Base-by-base conservation (phyloP, 1,140 invertebrate species). In the Aphidius ervi region DNA sequence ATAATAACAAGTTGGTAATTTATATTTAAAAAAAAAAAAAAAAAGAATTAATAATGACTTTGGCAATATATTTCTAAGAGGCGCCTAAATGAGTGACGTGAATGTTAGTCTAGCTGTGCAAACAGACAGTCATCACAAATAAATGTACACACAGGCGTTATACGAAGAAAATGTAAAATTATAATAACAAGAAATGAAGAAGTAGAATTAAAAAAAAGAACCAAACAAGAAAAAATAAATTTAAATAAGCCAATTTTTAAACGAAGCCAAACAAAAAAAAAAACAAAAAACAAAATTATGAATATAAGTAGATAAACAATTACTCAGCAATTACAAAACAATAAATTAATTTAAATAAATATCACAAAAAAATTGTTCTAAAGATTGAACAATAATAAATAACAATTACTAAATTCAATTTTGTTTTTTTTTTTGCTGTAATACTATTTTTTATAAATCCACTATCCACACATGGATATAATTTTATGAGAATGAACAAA, bases 81-180 rank as follows among this genome's bases (percentile, higher is more conserved):
- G 52, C 52, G 52, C 52, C 52, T 54, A 6, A n/a, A 54, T 40
- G 52, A 54, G 39, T 54, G 52, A 54, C 58, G 57, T 46, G 65
- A 59, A 60, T 72, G 67, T 70, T 68, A 60, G 64, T 52, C 68
- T 69, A 71, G 68, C 69, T 68, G 65, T 63, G 66, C 64, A 73
- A 73, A 74, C 66, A 70, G 55, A 54, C 47, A 50, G 58, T 20
- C 47, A 5, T 5, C 6, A 9, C 37, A 39, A 45, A 42, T 48
- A 46, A 56, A 39, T 56, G 58, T 31, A 54, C 54, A 54, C 52
- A 54, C 16, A 54, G 37, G n/a, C 40, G 42, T 40, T 37, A n/a
- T 43, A 7, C 7, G 42, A 7, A 43, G 42, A 7, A 43, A 43
- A 31, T 31, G 23, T 31, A 31, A 31, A 31, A 31, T 31, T 31